Evolutionary conservation across 2,797 vertebrate species (phyloP), one percentile per base, ranked within the genome.

Genomic region (Sylvia borin): DNA sequence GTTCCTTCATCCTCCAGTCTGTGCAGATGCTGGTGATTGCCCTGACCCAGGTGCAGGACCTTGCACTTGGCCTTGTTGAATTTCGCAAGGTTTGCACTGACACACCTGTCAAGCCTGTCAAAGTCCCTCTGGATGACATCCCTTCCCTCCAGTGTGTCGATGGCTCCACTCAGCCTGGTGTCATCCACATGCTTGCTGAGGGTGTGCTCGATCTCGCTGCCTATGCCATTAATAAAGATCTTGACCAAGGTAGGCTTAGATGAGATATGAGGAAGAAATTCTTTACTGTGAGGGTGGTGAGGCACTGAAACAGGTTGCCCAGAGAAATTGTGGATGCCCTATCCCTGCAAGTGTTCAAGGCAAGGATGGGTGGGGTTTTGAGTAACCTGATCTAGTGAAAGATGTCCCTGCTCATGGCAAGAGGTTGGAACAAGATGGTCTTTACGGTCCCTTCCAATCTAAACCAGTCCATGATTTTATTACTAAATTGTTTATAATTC

Each of bases 131-230:
- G 66, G 21, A 78, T 72, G n/a, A 7, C 42, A 51, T 51, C 32
- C n/a, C 7, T 32, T 76, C 65, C 34, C 27, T 87, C n/a, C 51
- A n/a, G 38, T 1, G 0, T 29, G 15, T 65, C 47, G 3, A 0
- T 26, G 25, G 34, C 25, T 40, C 32, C 19, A 12, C 50, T 21
- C 43, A 65, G 25, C 25, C 29, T 22, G 1, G 11, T 48, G 61
- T 61, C 38, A 40, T 77, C 34, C 6, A 3, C n/a, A 53, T 1
- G 12, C 19, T 65, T 77, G 36, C 38, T 48, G 34, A 70, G 47
- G 4, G 11, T 51, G 38, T 9, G 0, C 34, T 90, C 2, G 0
- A 32, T 66, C 47, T 60, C 29, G 16, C 20, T 54, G 15, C 9
- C 58, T 58, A 4, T 85, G 54, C 25, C 32, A 5, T 74, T 66